These are phyloP conservation scores for Monodelphis domestica DNA, from an alignment of 2,797 vertebrate species.

Conservation along the genomic window DNA sequence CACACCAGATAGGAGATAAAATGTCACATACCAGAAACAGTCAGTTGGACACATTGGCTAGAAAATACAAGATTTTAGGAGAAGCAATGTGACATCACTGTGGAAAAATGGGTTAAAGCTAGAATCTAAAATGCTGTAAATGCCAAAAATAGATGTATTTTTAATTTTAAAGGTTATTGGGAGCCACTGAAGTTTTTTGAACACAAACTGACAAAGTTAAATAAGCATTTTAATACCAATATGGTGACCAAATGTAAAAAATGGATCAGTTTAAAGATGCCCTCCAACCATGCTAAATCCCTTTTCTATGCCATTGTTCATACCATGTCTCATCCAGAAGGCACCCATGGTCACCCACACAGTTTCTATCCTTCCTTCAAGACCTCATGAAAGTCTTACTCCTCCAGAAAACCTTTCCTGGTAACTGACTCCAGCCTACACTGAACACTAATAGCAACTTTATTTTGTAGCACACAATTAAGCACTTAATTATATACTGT, in stretches of 20 bases:
- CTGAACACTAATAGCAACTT: not conserved
- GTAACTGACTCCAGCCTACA: slow-evolving; percentile 52
- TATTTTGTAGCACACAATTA: slow-evolving; percentile 32
- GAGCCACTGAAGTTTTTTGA: not conserved
- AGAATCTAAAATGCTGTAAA: not conserved
- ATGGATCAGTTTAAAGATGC: not conserved
- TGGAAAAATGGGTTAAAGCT: not conserved
- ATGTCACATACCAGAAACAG: not conserved
- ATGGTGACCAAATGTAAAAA: not conserved
- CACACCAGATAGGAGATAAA: not conserved
- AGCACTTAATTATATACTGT: slow-evolving; percentile 61
- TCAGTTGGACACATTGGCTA: not conserved
- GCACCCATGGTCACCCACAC: not conserved
- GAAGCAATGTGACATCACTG: not conserved
- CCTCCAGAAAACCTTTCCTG: not conserved
- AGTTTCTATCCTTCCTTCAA: slow-evolving; percentile 12
- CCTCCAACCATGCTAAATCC: not conserved
- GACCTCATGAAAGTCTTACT: not conserved
- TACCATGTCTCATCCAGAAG: not conserved
- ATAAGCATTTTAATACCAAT: not conserved
- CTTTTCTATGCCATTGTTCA: not conserved
- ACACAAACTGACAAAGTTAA: not conserved
- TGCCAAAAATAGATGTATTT: not conserved
- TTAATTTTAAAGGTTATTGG: not conserved
- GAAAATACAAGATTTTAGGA: not conserved